Conservation (phyloP, 2,888 invertebrate genomes). For the Nomada goodeniana region DNA sequence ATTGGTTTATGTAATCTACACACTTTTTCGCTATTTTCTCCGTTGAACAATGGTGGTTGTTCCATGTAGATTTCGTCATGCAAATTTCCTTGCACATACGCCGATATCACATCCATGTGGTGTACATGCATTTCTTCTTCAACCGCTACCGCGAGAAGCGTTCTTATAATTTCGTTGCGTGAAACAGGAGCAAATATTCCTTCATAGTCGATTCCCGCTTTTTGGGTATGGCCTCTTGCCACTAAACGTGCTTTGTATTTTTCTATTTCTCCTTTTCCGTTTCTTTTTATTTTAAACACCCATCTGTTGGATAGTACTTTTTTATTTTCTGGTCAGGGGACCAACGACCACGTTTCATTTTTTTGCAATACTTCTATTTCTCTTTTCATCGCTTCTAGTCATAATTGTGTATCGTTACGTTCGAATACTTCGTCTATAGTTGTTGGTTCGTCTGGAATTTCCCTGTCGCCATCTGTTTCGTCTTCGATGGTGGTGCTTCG, state of each 20-base stretch:
- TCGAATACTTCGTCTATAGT: background rate
- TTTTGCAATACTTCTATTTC: background rate
- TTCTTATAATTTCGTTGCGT: too few species aligned
- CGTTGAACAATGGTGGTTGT: conserved; percentile 1
- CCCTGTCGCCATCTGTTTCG: too few species aligned
- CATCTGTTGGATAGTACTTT: background rate
- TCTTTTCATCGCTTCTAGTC: background rate
- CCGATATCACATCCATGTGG: too few species aligned
- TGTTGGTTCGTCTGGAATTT: background rate
- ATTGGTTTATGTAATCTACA: conserved; percentile 52
- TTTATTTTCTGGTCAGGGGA: background rate
- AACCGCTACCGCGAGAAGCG: too few species aligned
- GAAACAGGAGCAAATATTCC: too few species aligned
- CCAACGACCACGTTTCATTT: background rate
- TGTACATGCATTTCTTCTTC: too few species aligned
- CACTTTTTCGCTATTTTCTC: conserved; percentile 38
- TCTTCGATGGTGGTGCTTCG: too few species aligned
- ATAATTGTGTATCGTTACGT: background rate
- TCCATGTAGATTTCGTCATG: too few species aligned
- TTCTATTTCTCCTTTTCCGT: conserved; percentile 11
- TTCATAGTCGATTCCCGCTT: conserved; percentile 3
- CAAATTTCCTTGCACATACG: too few species aligned
- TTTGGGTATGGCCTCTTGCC: conserved; percentile 61
- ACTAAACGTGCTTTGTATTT: conserved; percentile 67
- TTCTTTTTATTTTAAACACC: background rate